Percentiles rank a stretch among this genome's conserved stretches.
These are phyloP conservation scores for Lagocephalus sceleratus DNA, from an alignment of 2,797 vertebrate species.

Conservation along the genomic window DNA sequence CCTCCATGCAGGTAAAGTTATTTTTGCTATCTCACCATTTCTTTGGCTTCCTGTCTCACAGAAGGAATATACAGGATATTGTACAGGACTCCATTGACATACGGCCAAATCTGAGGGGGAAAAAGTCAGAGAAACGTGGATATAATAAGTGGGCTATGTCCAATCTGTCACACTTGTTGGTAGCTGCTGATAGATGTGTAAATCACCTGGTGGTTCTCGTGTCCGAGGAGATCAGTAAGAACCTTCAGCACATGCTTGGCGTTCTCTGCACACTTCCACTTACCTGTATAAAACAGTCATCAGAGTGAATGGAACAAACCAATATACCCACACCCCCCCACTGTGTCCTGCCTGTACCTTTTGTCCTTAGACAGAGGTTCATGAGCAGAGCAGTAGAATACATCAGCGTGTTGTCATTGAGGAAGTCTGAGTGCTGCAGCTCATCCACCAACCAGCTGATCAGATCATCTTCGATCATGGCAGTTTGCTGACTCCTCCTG, in stretches of 20 bases:
- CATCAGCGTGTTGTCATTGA: constrained; percentile 89
- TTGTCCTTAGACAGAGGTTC: constrained; percentile 91
- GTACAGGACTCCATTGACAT: constrained; percentile 93
- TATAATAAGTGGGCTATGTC: no score
- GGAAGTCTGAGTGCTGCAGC: constrained; percentile 86
- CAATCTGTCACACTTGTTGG: no score
- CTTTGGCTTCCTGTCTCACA: constrained; percentile 88
- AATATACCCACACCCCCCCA: constrained; percentile 19
- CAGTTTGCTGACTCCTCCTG: constrained; percentile 87
- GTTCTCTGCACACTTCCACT: constrained; percentile 85
- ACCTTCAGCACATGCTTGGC: constrained; percentile 87
- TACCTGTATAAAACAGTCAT: constrained; percentile 76
- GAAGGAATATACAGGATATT: constrained; percentile 88
- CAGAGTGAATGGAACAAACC: constrained; percentile 3
- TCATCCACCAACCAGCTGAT: constrained; percentile 88
- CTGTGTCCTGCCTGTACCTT: constrained; percentile 72
- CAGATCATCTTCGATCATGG: constrained; percentile 87
- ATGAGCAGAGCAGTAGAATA: constrained; percentile 90
- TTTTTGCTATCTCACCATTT: constrained; percentile 84
- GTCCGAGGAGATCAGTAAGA: constrained; percentile 90
- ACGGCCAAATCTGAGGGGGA: constrained; percentile 83
- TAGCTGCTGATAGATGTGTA: constrained; percentile 12
- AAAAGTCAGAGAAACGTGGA: constrained; percentile 16
- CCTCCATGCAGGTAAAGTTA: constrained; percentile 30
- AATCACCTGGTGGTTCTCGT: constrained; percentile 91